Evolutionary conservation across 2,797 vertebrate genomes (phyloP).

Genomic region (Cuniculus paca): DNA sequence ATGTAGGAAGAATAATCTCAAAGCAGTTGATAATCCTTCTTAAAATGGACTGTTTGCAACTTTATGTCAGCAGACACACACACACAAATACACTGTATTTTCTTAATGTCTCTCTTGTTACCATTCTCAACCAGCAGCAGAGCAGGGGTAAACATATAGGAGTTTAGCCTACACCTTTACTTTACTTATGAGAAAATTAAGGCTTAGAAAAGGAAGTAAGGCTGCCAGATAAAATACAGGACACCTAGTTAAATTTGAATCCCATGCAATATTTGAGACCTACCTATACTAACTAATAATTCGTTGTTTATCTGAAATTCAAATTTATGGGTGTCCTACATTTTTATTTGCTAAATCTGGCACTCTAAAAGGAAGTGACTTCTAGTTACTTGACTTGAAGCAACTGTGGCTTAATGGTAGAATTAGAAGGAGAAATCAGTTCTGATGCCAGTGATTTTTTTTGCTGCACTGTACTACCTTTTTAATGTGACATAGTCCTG

Average conservation of each 20-base stretch:
- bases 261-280: conserved; percentile 28
- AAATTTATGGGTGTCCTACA: conserved; percentile 40
- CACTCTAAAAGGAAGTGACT: conserved; percentile 61
- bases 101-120: conserved; percentile 42
- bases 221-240: conserved; percentile 70
- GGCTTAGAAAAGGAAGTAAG: conserved; percentile 62
- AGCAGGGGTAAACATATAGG: conserved; percentile 15
- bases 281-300: conserved; percentile 55
- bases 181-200: conserved; percentile 69
- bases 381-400: conserved; percentile 56
- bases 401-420: not conserved
- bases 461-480: not conserved
- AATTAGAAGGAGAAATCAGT: conserved; percentile 16
- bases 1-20: not conserved
- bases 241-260: conserved; percentile 56
- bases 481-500: not conserved
- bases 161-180: conserved; percentile 39
- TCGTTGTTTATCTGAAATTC: conserved; percentile 70
- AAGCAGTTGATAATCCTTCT: not conserved
- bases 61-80: not conserved
- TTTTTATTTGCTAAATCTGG: conserved; percentile 75
- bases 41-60: not conserved
- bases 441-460: not conserved
- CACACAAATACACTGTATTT: not conserved
- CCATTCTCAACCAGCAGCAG: not conserved